A percentile compares a stretch with the other conserved stretches of the same genome.
Evolutionary conservation across 2,113 vertebrate species (phyloP).

Genomic region (Xerus inauris): DNA sequence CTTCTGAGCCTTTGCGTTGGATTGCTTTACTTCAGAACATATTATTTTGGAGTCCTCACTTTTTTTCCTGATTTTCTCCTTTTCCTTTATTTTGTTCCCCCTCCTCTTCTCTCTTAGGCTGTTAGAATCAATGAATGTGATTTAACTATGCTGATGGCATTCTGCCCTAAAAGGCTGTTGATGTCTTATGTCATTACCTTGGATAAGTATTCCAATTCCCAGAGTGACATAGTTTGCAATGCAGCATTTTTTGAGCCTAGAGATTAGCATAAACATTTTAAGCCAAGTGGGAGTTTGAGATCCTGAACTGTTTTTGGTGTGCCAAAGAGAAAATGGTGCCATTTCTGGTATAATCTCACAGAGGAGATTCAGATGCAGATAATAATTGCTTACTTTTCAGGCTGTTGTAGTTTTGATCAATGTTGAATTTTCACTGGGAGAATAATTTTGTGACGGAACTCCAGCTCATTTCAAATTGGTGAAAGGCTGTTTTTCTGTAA

Average conservation of each 20-base stretch:
- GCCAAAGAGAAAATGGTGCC: not conserved
- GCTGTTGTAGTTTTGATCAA: not conserved
- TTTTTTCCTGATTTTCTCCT: not conserved
- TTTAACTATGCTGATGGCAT: not conserved
- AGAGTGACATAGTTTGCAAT: not conserved
- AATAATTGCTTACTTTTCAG: not conserved
- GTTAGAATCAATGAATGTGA: not conserved
- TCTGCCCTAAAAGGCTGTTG: not conserved
- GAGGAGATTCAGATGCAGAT: not conserved
- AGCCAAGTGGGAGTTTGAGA: not conserved
- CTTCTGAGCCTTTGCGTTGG: not conserved
- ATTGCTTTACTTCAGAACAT: not conserved
- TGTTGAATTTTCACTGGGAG: constrained; percentile 19
- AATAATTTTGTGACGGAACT: constrained; percentile 38
- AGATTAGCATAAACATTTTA: constrained; percentile 16
- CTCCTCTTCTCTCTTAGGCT: not conserved
- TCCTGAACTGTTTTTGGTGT: not conserved
- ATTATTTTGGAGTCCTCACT: not conserved
- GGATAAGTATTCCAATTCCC: not conserved
- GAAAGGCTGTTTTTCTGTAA: constrained; percentile 57
- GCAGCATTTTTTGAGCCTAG: constrained; percentile 16
- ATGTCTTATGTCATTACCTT: not conserved
- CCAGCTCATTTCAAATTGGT: constrained; percentile 22
- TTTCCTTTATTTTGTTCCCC: not conserved
- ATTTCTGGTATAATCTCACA: not conserved